Base-by-base conservation (phyloP, 2,113 vertebrate genomes). In the Cheilinus undulatus region DNA sequence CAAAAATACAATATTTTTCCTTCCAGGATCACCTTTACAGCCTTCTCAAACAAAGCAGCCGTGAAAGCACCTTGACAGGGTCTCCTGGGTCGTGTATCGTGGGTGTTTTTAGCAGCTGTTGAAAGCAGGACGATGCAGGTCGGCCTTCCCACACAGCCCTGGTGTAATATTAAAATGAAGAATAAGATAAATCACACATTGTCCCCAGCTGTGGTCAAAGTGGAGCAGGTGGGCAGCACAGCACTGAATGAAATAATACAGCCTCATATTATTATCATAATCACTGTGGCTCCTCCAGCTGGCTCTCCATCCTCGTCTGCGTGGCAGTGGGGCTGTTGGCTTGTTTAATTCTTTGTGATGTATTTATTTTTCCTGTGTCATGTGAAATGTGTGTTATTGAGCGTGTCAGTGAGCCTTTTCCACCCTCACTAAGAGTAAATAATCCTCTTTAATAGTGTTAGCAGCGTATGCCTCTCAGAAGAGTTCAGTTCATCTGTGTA, bases 331-430 rank as follows among this genome's bases (percentile, higher is more conserved):
- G 22, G 24, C 43, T 30, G 30, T 64, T 49, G 66, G 34, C 62
- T 70, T 53, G 30, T 53, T 60, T 58, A 26, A 59, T 50, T 62
- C 11, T 30, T 36, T 46, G 53, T 52, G 49, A 73, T 50, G 52
- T 46, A 27, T 76, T 61, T 59, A 59, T 73, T 76, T 63, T 30
- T 57, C 36, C 42, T 19, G 42, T 52, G 53, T 49, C 17, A 59
- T 61, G 58, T 73, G 52, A 56, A 49, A 69, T 66, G 52, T 32
- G 57, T 42, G 40, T 68, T 58, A 49, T 13, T 48, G 54, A 61
- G 73, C 13, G 17, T 60, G 56, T 60, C 48, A 20, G n/a, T 0
- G 4, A 42, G 67, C 12, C 2, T 51, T 59, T 65, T 46, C 28
- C 42, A 62, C 22, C 30, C 12, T 76, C 69, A 52, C 40, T 23